Evolutionary conservation across 92 coral and sea anemone genomes (phyloP).

Genomic region (Porites evermanni): DNA sequence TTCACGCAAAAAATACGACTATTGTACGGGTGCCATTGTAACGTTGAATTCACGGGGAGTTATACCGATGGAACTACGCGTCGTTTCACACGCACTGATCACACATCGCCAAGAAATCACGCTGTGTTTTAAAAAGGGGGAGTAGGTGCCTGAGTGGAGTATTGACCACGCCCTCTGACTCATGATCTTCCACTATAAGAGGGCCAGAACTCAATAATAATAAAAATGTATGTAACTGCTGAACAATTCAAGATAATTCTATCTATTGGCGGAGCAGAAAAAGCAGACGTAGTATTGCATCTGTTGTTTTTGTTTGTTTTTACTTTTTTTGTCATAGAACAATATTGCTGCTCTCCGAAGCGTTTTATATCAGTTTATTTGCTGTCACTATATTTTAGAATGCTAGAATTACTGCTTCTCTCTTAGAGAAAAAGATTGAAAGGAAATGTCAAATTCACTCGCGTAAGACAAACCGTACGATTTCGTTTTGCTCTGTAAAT

Average conservation of each 20-base stretch:
- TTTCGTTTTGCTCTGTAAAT: background rate
- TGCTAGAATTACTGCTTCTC: background rate
- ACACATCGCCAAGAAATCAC: constrained; percentile 1
- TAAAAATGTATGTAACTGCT: background rate
- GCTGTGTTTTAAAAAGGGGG: constrained; percentile 4
- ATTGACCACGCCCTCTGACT: background rate
- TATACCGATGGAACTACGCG: background rate
- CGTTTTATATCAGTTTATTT: background rate
- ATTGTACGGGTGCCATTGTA: background rate
- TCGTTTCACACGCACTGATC: no score
- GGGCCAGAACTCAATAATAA: background rate
- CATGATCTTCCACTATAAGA: background rate
- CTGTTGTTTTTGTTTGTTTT: background rate
- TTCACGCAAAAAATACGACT: background rate
- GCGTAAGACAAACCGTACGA: background rate
- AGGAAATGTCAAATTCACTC: background rate
- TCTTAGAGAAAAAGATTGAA: background rate
- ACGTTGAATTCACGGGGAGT: background rate
- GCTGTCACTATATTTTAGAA: background rate
- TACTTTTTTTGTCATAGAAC: background rate
- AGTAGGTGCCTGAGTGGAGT: background rate
- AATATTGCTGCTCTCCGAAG: background rate
- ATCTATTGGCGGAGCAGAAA: background rate
- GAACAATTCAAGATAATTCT: background rate
- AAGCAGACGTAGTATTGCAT: background rate